A percentile compares a stretch with the other conserved stretches of the same genome.
phyloP scores from a whole-genome alignment of 2,888 invertebrate genomes.

The Candidula unifasciata region DNA sequence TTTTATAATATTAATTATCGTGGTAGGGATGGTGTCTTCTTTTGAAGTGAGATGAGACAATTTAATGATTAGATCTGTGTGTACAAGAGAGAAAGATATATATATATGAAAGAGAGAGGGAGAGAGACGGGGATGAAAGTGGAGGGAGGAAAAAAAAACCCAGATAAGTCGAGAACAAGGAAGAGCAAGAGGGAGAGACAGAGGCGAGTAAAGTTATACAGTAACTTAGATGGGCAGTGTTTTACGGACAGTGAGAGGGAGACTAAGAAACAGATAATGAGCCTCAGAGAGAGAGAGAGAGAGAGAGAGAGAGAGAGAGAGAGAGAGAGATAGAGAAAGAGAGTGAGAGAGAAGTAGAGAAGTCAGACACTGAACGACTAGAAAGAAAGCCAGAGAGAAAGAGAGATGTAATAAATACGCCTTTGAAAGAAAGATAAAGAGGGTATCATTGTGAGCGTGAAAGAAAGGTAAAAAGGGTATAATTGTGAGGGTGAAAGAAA shows the following conservation, averaged over 20 bases:
- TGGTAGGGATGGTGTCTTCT: not conserved
- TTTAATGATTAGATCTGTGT: too few relatives aligned
- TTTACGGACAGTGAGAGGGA: slow-evolving; percentile 5
- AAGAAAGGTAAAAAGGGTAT: too few relatives aligned
- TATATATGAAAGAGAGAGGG: too few relatives aligned
- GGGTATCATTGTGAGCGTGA: too few relatives aligned
- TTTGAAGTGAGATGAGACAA: too few relatives aligned
- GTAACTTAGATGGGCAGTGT: not conserved
- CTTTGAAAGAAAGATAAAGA: too few relatives aligned
- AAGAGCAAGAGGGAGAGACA: slow-evolving; percentile 13
- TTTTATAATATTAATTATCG: not conserved
- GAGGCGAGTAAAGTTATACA: not conserved
- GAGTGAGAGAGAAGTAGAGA: not conserved
- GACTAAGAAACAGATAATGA: not conserved
- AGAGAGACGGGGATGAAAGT: not conserved
- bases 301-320: slow-evolving; percentile 22
- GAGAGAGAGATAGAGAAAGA: slow-evolving; percentile 3
- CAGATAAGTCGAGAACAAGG: not conserved
- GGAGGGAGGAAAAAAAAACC: not conserved
- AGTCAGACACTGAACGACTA: too few relatives aligned
- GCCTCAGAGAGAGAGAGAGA: not conserved
- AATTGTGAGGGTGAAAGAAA: too few relatives aligned
- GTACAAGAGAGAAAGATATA: too few relatives aligned
- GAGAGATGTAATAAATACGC: not conserved
- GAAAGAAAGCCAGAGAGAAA: not conserved